Evolutionary conservation across 2,797 vertebrate genomes (phyloP), one percentile per base, ranked within the genome.

Genomic region (Microctenopoma stevenorrisi): DNA sequence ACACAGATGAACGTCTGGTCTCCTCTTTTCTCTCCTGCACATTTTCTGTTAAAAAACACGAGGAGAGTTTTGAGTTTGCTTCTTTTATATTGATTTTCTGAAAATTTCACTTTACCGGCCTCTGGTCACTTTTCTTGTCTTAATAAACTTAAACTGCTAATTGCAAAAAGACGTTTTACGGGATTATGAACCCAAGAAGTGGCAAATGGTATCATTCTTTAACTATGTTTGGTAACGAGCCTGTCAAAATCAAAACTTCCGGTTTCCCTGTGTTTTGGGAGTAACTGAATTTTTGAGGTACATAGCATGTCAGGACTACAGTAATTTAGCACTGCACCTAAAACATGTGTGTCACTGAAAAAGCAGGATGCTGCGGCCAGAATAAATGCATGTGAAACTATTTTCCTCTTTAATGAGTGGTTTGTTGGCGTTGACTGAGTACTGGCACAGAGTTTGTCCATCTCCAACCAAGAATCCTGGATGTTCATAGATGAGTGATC

Each of bases 401-500:
- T 76, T 72, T 83, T 70, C 42, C 40, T 52, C 63, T 74, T 70
- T 79, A 74, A 77, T 79, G 53, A 81, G 78, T 75, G 76, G 74
- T 74, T 69, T 75, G 52, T 65, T 78, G 66, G 79, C 78, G 73
- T 82, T 81, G 76, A 87, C 72, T 79, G 81, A 73, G 57, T 56
- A 51, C 68, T 89, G 79, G 79, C 74, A 83, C 72, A 76, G 38
- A 60, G 18, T 80, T 65, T 63, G 53, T 71, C 38, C 64, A 53
- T 72, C 78, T 63, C 38, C 54, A 56, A 81, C 60, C 72, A 50
- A 68, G 51, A 70, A 51, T 55, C 40, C 52, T 56, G 66, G 46
- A 66, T 66, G 56, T 87, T 74, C 79, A 64, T 64, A 74, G 62
- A 71, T 81, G 68, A 88, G 50, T 68, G 77, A 90, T 85, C 44